A percentile compares a stretch with the other conserved stretches of the same genome.
These are phyloP conservation scores for Macrobrachium nipponense DNA, from an alignment of 1,140 invertebrate genomes.

Conservation along the genomic window DNA sequence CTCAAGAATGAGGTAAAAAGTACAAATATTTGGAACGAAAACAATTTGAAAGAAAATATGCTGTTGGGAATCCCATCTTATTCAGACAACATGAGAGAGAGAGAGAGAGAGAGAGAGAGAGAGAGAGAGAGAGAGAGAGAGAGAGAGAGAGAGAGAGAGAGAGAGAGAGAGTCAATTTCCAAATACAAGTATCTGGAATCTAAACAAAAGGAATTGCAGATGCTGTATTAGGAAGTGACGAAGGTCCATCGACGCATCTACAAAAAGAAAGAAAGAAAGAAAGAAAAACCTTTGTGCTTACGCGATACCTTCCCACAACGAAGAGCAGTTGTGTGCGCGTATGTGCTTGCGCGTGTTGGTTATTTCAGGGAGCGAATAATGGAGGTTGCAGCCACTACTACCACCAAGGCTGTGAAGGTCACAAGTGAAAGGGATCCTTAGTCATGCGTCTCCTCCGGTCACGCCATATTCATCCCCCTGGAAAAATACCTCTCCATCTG, in stretches of 20 bases:
- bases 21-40: background rate
- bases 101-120: background rate
- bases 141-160: background rate
- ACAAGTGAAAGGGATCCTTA: slow-evolving; percentile 6
- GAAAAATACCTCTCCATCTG: too few relatives aligned
- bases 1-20: background rate
- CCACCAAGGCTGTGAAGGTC: slow-evolving; percentile 5
- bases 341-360: background rate
- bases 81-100: background rate
- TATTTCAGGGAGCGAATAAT: background rate
- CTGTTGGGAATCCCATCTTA: background rate
- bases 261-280: too few relatives aligned
- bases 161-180: background rate
- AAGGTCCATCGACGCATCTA: too few relatives aligned
- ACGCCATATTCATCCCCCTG: too few relatives aligned
- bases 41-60: background rate
- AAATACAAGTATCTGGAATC: background rate
- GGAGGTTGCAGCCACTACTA: background rate
- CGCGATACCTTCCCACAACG: too few relatives aligned
- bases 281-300: too few relatives aligned
- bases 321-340: slow-evolving; percentile 15
- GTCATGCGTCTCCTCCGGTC: background rate
- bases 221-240: background rate
- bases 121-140: slow-evolving; percentile 2
- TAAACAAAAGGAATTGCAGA: background rate